Percentiles rank a stretch among this genome's conserved stretches.
phyloP scores from a whole-genome alignment of 2,113 vertebrate genomes.

The Brachirus orientalis region DNA sequence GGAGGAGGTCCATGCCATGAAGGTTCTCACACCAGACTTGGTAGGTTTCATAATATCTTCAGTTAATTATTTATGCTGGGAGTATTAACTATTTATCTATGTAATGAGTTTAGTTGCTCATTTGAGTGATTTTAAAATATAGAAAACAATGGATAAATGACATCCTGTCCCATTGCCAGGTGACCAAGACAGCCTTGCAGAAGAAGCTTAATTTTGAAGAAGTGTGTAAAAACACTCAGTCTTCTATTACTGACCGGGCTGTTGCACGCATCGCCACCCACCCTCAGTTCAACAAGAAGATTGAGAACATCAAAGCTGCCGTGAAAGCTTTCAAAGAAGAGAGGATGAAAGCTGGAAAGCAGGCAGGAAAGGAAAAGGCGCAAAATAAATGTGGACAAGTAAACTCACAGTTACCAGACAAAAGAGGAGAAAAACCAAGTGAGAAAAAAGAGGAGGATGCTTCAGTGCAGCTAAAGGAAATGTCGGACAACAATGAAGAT shows the following conservation, averaged over 20 bases:
- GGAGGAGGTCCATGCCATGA: slow-evolving; percentile 93
- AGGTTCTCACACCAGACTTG: slow-evolving; percentile 86
- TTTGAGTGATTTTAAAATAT: no score
- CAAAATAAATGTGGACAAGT: slow-evolving; percentile 35
- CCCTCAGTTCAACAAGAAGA: slow-evolving; percentile 87
- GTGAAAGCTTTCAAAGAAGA: slow-evolving; percentile 90
- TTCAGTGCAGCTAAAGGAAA: slow-evolving; percentile 1
- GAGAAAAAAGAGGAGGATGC: slow-evolving; percentile 3
- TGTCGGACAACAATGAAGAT: slow-evolving; percentile 4
- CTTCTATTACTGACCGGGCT: slow-evolving; percentile 85
- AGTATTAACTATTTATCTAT: neutral
- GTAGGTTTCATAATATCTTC: slow-evolving; percentile 33
- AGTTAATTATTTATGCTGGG: neutral
- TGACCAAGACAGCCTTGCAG: slow-evolving; percentile 90
- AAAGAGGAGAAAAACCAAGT: neutral
- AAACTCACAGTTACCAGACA: neutral
- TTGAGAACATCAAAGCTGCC: slow-evolving; percentile 85
- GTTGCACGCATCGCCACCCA: slow-evolving; percentile 88
- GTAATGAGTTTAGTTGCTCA: neutral
- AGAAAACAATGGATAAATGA: neutral
- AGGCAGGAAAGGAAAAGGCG: slow-evolving; percentile 26
- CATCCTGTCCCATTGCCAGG: slow-evolving; percentile 43
- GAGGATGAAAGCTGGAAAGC: slow-evolving; percentile 71
- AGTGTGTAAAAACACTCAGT: slow-evolving; percentile 87
- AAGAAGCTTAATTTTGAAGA: slow-evolving; percentile 88